Evolutionary conservation across 2,113 vertebrate species (phyloP).

Genomic region (Solenodon paradoxus): DNA sequence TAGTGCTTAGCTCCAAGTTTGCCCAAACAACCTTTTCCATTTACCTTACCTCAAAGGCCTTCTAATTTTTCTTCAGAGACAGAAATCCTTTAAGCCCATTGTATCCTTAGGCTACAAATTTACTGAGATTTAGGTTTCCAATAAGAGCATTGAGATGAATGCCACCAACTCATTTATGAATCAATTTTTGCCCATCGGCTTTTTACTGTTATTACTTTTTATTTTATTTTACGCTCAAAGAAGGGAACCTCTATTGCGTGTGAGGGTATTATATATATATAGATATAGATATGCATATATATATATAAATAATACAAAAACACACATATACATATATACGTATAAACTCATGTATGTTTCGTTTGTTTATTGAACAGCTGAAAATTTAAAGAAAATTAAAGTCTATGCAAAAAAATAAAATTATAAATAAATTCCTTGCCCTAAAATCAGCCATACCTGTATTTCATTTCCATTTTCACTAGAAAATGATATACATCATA

Average conservation of each 20-base stretch:
- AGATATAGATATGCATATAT: background rate
- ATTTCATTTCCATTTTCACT: constrained; percentile 2
- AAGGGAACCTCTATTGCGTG: constrained; percentile 71
- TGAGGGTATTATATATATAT: background rate
- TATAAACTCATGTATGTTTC: background rate
- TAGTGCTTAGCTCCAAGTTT: constrained; percentile 89
- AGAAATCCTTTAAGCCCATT: constrained; percentile 99
- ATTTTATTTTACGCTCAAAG: constrained; percentile 85
- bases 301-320: background rate
- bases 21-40: constrained; percentile 95
- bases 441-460: background rate
- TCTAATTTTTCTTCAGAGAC: constrained; percentile 99
- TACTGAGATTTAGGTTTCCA: constrained; percentile 98
- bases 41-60: constrained; percentile 95
- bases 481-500: background rate
- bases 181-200: constrained; percentile 92
- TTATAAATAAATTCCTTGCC: background rate
- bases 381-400: constrained; percentile 27
- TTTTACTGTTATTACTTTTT: constrained; percentile 90
- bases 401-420: constrained; percentile 34
- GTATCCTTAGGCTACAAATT: constrained; percentile 97
- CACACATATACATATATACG: background rate
- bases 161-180: constrained; percentile 97
- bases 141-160: constrained; percentile 95
- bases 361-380: background rate